phyloP scores from a whole-genome alignment of 2,797 vertebrate genomes.

The Cynodonichthys magdalenae region DNA sequence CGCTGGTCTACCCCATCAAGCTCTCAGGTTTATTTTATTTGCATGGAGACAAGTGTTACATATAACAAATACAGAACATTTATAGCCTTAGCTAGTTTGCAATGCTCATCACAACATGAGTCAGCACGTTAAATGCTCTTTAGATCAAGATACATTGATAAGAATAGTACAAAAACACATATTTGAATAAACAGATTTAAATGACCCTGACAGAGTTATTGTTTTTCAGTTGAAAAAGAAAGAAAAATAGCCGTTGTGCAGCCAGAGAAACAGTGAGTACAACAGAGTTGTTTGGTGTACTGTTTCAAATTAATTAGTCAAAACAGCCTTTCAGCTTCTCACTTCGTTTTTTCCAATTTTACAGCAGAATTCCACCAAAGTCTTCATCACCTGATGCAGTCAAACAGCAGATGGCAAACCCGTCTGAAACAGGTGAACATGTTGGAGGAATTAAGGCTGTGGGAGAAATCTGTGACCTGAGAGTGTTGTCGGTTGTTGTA shows the following conservation, averaged over 20 bases:
- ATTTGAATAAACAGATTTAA: neutral
- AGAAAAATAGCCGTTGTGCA: constrained; percentile 94
- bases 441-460: constrained; percentile 2
- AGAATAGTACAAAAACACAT: constrained; percentile 15
- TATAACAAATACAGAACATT: too few species aligned
- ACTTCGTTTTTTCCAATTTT: constrained; percentile 33
- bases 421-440: constrained; percentile 78
- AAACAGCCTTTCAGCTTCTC: constrained; percentile 10
- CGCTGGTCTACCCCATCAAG: constrained; percentile 90
- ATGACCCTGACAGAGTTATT: constrained; percentile 14
- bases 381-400: constrained; percentile 77
- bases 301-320: constrained; percentile 1
- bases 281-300: constrained; percentile 4
- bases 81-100: too few species aligned
- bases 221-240: constrained; percentile 88
- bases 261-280: constrained; percentile 96
- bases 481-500: constrained; percentile 3
- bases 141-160: neutral
- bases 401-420: constrained; percentile 77
- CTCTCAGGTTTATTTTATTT: constrained; percentile 92
- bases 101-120: constrained; percentile 5
- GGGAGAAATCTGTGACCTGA: neutral
- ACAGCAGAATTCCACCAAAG: constrained; percentile 74
- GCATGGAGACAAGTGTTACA: too few species aligned
- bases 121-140: constrained; percentile 2